A percentile compares a stretch with the other conserved stretches of the same genome.
Evolutionary conservation across 1,140 invertebrate genomes (phyloP).

Genomic region (Rhopalosiphum padi): DNA sequence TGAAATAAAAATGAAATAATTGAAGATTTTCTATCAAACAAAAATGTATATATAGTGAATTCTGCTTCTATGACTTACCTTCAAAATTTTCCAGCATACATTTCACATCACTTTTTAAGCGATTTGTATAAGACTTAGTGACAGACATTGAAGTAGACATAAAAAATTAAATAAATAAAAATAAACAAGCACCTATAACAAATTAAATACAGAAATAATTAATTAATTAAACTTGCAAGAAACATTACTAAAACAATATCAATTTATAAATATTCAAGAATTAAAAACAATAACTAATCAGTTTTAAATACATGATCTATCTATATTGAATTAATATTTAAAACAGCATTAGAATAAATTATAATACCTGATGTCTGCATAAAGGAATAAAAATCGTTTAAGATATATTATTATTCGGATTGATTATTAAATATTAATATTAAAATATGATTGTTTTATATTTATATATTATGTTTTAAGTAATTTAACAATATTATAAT

Average conservation of each 20-base stretch:
- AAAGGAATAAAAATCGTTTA: neutral
- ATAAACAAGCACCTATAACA: neutral
- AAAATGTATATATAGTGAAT: neutral
- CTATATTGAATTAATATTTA: neutral
- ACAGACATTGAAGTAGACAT: conserved; percentile 49
- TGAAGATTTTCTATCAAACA: neutral
- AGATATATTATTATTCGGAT: too few species aligned
- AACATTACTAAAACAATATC: neutral
- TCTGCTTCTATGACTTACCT: conserved; percentile 67
- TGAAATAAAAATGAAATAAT: too few species aligned
- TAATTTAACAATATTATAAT: too few species aligned
- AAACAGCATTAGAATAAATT: neutral
- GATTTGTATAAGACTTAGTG: conserved; percentile 86
- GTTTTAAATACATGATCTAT: neutral
- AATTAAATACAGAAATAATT: neutral
- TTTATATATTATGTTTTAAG: too few species aligned
- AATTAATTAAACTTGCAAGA: neutral
- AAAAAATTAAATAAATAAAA: neutral
- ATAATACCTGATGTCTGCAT: neutral
- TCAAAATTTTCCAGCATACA: conserved; percentile 97
- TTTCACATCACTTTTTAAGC: conserved; percentile 93
- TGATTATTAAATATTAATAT: too few species aligned
- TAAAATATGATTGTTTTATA: too few species aligned
- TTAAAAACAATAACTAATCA: neutral
- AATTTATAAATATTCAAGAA: neutral